Conservation (phyloP, 1,140 invertebrate genomes). For the Drosophila setifemur region DNA sequence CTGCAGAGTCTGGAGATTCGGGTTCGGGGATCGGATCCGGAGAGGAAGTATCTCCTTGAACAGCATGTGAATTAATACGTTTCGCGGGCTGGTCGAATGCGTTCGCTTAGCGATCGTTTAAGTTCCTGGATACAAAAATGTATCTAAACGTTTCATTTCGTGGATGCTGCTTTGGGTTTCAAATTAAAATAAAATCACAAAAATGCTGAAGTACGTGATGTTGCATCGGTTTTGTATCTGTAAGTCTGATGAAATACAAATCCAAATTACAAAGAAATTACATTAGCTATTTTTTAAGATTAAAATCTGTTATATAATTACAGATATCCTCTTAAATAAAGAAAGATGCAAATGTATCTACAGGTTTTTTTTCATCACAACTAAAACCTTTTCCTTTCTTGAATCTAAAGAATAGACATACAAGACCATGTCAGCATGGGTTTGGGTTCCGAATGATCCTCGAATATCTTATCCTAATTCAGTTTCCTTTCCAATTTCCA, state of each 20-base stretch:
- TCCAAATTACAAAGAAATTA: too few species aligned
- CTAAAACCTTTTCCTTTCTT: background rate
- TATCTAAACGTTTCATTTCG: background rate
- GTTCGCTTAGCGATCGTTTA: constrained; percentile 46
- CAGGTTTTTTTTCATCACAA: too few species aligned
- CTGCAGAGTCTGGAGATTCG: constrained; percentile 10
- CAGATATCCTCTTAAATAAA: background rate
- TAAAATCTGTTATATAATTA: background rate
- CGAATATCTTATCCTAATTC: constrained; percentile 24
- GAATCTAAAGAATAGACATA: constrained; percentile 22
- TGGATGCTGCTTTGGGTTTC: background rate
- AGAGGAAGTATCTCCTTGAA: constrained; percentile 20
- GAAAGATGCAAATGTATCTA: too few species aligned
- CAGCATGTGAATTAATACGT: constrained; percentile 33
- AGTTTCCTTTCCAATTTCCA: constrained; percentile 27
- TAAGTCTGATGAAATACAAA: too few species aligned
- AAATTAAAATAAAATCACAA: background rate
- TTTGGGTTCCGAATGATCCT: background rate
- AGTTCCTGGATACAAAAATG: constrained; percentile 14
- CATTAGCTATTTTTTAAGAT: too few species aligned
- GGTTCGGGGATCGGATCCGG: background rate
- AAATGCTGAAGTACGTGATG: background rate
- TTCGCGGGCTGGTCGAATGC: constrained; percentile 42
- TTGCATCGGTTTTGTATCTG: too few species aligned
- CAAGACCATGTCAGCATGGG: constrained; percentile 19